Conservation (phyloP, 2,888 invertebrate species). For the Nipponacmea schrenckii region DNA sequence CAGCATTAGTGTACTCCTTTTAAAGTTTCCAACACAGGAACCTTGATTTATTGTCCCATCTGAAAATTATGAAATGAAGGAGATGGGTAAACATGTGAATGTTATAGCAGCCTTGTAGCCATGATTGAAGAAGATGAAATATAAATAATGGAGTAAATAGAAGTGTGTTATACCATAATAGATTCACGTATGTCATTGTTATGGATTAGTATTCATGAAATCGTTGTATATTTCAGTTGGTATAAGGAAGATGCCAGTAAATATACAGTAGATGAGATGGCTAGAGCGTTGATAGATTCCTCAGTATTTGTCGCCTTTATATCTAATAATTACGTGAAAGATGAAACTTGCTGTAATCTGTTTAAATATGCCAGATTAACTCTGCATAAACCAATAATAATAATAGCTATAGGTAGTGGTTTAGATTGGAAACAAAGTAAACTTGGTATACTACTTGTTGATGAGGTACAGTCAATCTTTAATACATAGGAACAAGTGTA, state of each 20-base stretch:
- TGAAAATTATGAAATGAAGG: no score
- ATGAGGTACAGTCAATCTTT: conserved; percentile 58
- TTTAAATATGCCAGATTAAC: conserved; percentile 59
- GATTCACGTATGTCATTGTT: no score
- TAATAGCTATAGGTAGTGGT: conserved; percentile 51
- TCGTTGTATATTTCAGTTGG: conserved; percentile 37
- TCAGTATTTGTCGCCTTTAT: conserved; percentile 55
- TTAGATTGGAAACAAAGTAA: conserved; percentile 56
- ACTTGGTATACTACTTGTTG: conserved; percentile 53
- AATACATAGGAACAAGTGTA: no score
- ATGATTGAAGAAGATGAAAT: no score
- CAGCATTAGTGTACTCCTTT: no score
- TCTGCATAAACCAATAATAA: conserved; percentile 51
- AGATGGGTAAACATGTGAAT: no score
- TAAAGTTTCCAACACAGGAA: no score
- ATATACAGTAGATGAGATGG: conserved; percentile 48
- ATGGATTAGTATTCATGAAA: no score
- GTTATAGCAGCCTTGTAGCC: no score
- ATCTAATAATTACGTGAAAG: conserved; percentile 50
- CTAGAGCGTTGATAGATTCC: conserved; percentile 51
- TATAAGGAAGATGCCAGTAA: conserved; percentile 24
- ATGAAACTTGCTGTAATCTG: conserved; percentile 53
- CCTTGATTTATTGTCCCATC: no score
- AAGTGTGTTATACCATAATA: no score
- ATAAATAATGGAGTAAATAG: no score